Evolutionary conservation across 2,113 vertebrate species (phyloP), one percentile per base, ranked within the genome.

Genomic region (Romanogobio albipinnatus): DNA sequence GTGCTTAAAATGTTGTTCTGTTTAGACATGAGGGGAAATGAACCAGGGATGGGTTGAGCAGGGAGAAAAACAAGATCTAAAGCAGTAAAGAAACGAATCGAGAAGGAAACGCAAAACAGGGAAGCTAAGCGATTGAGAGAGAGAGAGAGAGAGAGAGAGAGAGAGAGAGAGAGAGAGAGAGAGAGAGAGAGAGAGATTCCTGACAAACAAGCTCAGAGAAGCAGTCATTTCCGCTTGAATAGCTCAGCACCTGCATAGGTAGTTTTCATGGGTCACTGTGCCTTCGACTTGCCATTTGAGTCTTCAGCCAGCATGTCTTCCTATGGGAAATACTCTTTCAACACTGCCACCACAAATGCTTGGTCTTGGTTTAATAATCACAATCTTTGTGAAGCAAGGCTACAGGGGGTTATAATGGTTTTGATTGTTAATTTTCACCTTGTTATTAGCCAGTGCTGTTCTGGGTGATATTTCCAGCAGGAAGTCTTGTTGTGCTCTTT

Each of bases 101-200:
- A 76, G 51, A 47, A 84, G 59, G 45, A 76, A 85, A 81, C 51
- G 82, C 83, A 85, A 70, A 39, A 4, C 9, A 76, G 68, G 79
- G 49, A 39, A 82, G 64, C 29, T 19, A 4, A 86, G 82, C 73
- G 73, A 83, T 19, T 2, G 78, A 91, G 88, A 90, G 88, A 87
- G 82, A 85, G 3, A 17, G 24, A 17, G 4, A 56, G 19, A 19
- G 36, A 47, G 15, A 62, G 7, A 45, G n/a, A n/a, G n/a, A n/a
- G n/a, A n/a, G n/a, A n/a, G n/a, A 91, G 88, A 90, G 88, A 87
- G 82, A 85, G 3, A 29, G 78, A 91, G 88, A 90, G 88, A 87
- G 82, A 85, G 3, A 29, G 24, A 17, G 4, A 56, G 19, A 19
- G 36, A 47, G 15, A 62, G 7, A 45, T 10, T 75, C 73, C 24